Evolutionary conservation across 2,797 vertebrate species (phyloP).

Genomic region (Artibeus jamaicensis): DNA sequence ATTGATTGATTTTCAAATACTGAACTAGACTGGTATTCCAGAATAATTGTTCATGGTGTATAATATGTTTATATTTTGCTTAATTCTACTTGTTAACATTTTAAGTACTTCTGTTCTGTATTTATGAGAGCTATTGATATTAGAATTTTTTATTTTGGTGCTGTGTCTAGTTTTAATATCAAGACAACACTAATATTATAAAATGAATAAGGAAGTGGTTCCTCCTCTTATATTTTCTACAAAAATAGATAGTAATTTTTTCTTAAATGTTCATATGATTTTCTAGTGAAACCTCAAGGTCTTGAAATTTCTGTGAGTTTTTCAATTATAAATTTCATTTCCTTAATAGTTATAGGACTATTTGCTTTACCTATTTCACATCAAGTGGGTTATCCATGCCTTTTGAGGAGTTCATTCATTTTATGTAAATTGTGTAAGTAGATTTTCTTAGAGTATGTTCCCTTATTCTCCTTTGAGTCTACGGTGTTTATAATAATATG

Average conservation of each 20-base stretch:
- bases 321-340: conserved; percentile 47
- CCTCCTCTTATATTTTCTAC: background rate
- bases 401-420: conserved; percentile 1
- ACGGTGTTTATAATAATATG: background rate
- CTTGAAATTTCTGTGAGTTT: background rate
- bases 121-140: background rate
- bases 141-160: background rate
- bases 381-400: background rate
- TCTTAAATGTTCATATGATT: background rate
- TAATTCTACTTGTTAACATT: background rate
- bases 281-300: background rate
- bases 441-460: background rate
- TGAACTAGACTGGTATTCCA: background rate
- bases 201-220: background rate
- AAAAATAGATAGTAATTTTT: background rate
- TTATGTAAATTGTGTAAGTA: background rate
- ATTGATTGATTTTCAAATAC: background rate
- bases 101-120: background rate
- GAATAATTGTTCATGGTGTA: background rate
- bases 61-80: background rate
- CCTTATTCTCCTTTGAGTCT: background rate
- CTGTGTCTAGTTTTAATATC: background rate
- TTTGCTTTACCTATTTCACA: background rate
- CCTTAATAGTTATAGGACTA: background rate
- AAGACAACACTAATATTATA: background rate